Conservation (phyloP, 2,797 vertebrate species). For the Clamator glandarius region DNA sequence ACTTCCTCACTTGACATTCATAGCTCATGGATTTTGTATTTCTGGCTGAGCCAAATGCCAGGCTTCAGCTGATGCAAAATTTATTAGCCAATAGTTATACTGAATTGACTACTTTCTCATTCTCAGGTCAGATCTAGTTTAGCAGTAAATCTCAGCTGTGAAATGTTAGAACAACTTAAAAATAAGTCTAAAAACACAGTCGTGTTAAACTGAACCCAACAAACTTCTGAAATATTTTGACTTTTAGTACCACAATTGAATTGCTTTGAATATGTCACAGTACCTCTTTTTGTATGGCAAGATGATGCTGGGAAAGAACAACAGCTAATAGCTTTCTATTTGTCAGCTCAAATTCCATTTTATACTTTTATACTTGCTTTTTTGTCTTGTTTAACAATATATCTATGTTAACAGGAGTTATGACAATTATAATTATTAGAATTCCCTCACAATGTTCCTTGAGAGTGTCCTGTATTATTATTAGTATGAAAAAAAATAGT, state of each 20-base stretch:
- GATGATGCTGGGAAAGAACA: neutral
- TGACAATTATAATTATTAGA: neutral
- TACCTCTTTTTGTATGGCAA: neutral
- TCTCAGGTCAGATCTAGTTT: conserved; percentile 37
- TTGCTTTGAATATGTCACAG: neutral
- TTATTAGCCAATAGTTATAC: conserved; percentile 30
- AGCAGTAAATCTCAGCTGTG: conserved; percentile 76
- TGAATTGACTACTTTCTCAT: conserved; percentile 13
- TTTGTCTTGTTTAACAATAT: neutral
- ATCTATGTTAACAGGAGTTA: neutral
- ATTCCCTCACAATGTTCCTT: neutral
- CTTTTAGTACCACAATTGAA: conserved; percentile 25
- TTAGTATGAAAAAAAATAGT: neutral
- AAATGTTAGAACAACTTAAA: conserved; percentile 82
- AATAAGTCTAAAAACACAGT: conserved; percentile 73
- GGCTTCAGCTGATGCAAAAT: conserved; percentile 10
- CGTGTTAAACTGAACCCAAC: conserved; percentile 17
- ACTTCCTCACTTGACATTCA: conserved; percentile 20
- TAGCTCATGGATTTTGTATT: neutral
- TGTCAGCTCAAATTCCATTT: neutral
- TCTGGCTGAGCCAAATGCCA: neutral
- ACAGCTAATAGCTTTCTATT: neutral
- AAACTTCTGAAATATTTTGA: conserved; percentile 34
- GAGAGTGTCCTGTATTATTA: neutral
- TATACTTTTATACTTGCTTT: neutral